Percentiles rank a stretch among this genome's conserved stretches.
phyloP scores from a whole-genome alignment of 2,797 vertebrate species.

The Balearica regulorum region DNA sequence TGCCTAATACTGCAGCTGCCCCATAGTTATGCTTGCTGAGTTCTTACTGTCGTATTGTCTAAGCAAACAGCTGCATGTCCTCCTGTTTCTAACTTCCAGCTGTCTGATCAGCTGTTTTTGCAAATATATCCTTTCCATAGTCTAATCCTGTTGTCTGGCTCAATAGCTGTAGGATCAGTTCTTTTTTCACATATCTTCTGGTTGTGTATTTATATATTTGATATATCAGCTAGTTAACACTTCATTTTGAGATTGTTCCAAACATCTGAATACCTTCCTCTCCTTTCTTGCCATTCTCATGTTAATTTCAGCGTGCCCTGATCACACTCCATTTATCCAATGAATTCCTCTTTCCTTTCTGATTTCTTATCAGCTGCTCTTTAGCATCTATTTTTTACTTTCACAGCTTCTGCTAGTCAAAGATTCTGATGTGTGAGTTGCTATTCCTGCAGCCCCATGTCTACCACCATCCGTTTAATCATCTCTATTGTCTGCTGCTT shows the following conservation, averaged over 20 bases:
- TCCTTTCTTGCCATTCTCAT: background rate
- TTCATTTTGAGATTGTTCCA: background rate
- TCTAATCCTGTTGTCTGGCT: background rate
- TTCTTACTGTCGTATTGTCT: background rate
- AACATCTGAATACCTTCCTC: background rate
- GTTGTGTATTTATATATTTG: conserved; percentile 10
- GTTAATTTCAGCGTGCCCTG: background rate
- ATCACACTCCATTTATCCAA: background rate
- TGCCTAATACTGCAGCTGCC: background rate
- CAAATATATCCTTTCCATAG: background rate
- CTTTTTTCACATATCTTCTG: background rate
- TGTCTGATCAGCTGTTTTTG: conserved; percentile 23
- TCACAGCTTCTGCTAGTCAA: conserved; percentile 31
- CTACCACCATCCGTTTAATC: conserved; percentile 40
- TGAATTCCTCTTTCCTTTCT: background rate
- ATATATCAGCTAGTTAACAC: background rate
- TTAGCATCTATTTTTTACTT: conserved; percentile 53
- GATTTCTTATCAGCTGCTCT: conserved; percentile 47
- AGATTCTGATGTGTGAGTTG: conserved; percentile 27
- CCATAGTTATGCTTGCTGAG: background rate
- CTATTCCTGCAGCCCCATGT: conserved; percentile 40
- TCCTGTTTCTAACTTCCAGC: conserved; percentile 19
- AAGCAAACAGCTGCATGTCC: background rate
- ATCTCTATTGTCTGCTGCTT: conserved; percentile 44
- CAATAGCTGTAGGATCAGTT: background rate